Evolutionary conservation across 2,888 invertebrate species (phyloP).

Genomic region (Cephus nigrinus): DNA sequence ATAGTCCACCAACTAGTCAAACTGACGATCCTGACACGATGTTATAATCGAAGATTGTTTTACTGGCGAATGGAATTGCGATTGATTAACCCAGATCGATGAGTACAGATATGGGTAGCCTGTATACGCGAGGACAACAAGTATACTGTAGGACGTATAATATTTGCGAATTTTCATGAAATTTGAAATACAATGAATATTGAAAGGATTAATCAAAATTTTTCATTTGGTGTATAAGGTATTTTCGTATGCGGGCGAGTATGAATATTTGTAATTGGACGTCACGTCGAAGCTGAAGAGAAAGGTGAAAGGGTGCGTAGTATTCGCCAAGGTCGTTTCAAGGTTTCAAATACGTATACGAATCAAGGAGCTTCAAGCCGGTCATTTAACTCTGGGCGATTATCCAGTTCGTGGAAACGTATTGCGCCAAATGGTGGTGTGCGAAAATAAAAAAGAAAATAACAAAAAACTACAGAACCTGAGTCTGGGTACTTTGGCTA

Average conservation of each 20-base stretch:
- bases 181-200: neutral
- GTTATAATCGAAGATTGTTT: neutral
- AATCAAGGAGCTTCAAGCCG: neutral
- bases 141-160: neutral
- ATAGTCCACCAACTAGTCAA: neutral
- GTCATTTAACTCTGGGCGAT: neutral
- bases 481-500: neutral
- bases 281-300: neutral
- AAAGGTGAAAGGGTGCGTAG: neutral
- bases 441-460: neutral
- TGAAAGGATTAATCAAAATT: neutral
- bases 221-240: neutral
- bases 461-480: neutral
- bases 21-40: neutral
- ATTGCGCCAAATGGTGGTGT: neutral
- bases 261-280: neutral
- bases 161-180: neutral
- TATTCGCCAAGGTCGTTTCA: neutral
- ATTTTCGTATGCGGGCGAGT: neutral
- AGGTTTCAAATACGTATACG: neutral
- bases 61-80: constrained; percentile 18
- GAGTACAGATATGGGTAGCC: constrained; percentile 46
- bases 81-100: constrained; percentile 53
- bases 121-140: constrained; percentile 45
- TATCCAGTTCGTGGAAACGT: neutral